Evolutionary conservation across 2,113 vertebrate species (phyloP).

Genomic region (Podarcis cretensis): DNA sequence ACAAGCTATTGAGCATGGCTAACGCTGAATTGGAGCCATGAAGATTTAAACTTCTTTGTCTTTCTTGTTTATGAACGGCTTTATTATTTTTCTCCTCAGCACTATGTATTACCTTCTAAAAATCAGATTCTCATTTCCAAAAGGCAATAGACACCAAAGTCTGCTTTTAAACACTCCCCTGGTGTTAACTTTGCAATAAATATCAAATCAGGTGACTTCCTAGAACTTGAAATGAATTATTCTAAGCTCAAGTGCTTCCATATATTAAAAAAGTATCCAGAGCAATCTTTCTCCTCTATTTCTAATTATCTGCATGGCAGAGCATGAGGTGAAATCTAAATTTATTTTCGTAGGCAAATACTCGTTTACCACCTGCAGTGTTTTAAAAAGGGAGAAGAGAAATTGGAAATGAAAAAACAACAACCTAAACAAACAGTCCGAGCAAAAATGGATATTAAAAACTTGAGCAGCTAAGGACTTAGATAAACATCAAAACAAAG

Average conservation of each 20-base stretch:
- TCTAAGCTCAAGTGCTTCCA: not conserved
- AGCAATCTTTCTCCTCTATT: not conserved
- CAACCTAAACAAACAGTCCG: not conserved
- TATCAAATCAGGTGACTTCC: not conserved
- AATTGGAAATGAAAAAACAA: not conserved
- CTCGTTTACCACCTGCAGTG: conserved; percentile 4
- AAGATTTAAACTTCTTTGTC: not conserved
- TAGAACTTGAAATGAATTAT: not conserved
- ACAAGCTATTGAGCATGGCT: not conserved
- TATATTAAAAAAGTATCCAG: not conserved
- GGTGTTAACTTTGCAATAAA: not conserved
- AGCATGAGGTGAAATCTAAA: conserved; percentile 6
- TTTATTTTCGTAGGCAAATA: conserved; percentile 14
- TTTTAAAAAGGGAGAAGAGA: conserved; percentile 21
- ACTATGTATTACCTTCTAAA: not conserved
- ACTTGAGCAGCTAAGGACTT: conserved; percentile 11
- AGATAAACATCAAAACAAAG: not conserved
- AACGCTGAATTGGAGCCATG: not conserved
- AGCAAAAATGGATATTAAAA: not conserved
- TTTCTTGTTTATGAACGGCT: not conserved
- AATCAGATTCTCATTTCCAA: not conserved
- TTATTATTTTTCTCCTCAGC: not conserved
- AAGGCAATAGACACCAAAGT: not conserved
- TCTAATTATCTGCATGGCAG: conserved; percentile 4
- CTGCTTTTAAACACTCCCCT: not conserved